Conservation (phyloP, 2,888 invertebrate genomes). For the Peribatodes rhomboidaria region DNA sequence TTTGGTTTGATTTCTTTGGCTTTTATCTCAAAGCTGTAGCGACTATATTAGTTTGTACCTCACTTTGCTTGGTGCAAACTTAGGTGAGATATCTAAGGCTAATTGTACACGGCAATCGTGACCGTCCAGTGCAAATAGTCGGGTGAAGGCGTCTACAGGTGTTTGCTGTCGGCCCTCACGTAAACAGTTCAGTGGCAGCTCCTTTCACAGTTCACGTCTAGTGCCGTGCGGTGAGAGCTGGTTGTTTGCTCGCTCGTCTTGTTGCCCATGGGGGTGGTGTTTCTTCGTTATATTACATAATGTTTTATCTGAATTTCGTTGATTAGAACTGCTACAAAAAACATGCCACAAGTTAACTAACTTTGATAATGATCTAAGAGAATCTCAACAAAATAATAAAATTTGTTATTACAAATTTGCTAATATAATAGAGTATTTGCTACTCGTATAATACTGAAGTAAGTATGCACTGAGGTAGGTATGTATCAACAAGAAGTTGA, state of each 20-base stretch:
- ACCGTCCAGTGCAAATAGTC: slow-evolving; percentile 77
- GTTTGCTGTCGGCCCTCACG: slow-evolving; percentile 81
- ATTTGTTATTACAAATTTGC: too few relatives aligned
- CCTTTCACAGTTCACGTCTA: slow-evolving; percentile 61
- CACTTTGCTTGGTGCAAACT: slow-evolving; percentile 44
- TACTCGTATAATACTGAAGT: too few relatives aligned
- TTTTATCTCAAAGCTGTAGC: slow-evolving; percentile 32
- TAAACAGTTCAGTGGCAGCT: slow-evolving; percentile 75
- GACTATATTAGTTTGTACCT: slow-evolving; percentile 30
- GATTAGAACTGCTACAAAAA: not conserved
- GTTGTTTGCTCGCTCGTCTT: slow-evolving; percentile 39
- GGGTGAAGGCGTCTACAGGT: slow-evolving; percentile 75
- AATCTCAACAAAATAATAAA: not conserved
- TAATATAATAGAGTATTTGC: too few relatives aligned
- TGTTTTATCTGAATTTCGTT: not conserved
- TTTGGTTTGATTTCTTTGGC: slow-evolving; percentile 4
- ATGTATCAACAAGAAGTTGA: too few relatives aligned
- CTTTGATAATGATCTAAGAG: not conserved
- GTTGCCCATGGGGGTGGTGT: slow-evolving; percentile 19
- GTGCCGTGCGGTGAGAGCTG: slow-evolving; percentile 37
- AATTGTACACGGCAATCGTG: slow-evolving; percentile 80
- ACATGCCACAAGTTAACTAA: not conserved
- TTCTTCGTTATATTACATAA: slow-evolving; percentile 2
- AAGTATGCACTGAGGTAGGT: too few relatives aligned
- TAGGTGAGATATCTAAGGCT: slow-evolving; percentile 73